These are phyloP conservation scores for Acromyrmex echinatior DNA, from an alignment of 1,140 invertebrate species.

Conservation along the genomic window DNA sequence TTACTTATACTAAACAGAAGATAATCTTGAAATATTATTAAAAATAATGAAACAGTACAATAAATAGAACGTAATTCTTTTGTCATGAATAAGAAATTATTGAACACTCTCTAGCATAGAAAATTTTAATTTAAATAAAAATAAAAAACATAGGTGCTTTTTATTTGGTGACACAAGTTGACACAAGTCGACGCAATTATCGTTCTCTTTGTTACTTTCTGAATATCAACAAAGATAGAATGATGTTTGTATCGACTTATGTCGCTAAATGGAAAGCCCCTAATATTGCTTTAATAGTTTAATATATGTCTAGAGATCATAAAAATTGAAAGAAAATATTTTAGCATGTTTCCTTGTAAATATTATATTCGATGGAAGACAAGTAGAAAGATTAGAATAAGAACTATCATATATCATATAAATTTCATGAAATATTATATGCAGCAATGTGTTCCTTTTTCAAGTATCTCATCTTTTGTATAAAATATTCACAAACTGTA, in stretches of 20 bases:
- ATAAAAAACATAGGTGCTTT: not conserved
- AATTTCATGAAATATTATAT: constrained; percentile 30
- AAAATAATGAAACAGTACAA: constrained; percentile 5
- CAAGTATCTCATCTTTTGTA: constrained; percentile 27
- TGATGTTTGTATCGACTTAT: too few species aligned
- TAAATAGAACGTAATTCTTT: not conserved
- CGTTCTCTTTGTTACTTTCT: too few species aligned
- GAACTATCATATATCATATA: not conserved
- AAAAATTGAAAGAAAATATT: not conserved
- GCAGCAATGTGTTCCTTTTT: not conserved
- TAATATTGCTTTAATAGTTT: too few species aligned
- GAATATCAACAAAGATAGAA: too few species aligned
- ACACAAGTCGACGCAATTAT: too few species aligned
- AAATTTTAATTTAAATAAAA: not conserved
- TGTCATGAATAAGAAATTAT: not conserved
- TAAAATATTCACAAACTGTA: not conserved
- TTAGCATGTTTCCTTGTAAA: not conserved
- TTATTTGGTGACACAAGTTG: too few species aligned
- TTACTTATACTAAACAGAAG: not conserved
- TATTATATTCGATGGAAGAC: constrained; percentile 18
- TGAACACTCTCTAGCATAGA: too few species aligned
- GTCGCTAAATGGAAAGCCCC: too few species aligned
- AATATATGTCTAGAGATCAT: not conserved
- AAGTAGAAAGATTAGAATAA: constrained; percentile 29
- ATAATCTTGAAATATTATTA: not conserved